phyloP scores from a whole-genome alignment of 2,888 invertebrate genomes.

The Nycteola revayana region DNA sequence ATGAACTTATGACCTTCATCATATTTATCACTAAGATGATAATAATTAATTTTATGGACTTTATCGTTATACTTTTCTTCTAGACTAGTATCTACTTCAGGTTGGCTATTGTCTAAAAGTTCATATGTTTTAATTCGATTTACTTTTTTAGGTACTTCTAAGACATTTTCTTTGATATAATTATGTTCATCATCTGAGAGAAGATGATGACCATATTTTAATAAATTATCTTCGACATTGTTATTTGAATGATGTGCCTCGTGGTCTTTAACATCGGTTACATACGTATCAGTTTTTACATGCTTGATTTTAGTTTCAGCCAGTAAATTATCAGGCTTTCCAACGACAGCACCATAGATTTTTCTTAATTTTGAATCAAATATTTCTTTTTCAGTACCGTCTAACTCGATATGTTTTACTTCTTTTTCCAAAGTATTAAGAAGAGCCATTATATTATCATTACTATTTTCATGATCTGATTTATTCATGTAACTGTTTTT shows the following conservation, averaged over 20 bases:
- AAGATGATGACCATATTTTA: slow-evolving; percentile 5
- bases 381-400: slow-evolving; percentile 47
- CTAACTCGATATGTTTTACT: slow-evolving; percentile 50
- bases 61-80: slow-evolving; percentile 9
- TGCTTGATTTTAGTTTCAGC: slow-evolving; percentile 1
- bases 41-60: slow-evolving; percentile 5
- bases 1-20: background rate
- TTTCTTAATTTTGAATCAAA: slow-evolving; percentile 59
- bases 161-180: slow-evolving; percentile 3
- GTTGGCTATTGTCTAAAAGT: slow-evolving; percentile 7
- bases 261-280: no score
- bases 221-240: background rate
- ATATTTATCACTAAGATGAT: slow-evolving; percentile 7
- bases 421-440: slow-evolving; percentile 57
- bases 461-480: slow-evolving; percentile 31
- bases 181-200: slow-evolving; percentile 5
- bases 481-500: slow-evolving; percentile 8
- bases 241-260: no score
- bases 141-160: background rate
- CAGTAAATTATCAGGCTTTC: slow-evolving; percentile 24
- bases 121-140: slow-evolving; percentile 5
- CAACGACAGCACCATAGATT: slow-evolving; percentile 52
- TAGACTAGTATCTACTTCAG: background rate
- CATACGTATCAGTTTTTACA: no score
- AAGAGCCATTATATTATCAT: slow-evolving; percentile 49